phyloP scores from a whole-genome alignment of 2,888 invertebrate genomes.

The Diadegma fenestrale region DNA sequence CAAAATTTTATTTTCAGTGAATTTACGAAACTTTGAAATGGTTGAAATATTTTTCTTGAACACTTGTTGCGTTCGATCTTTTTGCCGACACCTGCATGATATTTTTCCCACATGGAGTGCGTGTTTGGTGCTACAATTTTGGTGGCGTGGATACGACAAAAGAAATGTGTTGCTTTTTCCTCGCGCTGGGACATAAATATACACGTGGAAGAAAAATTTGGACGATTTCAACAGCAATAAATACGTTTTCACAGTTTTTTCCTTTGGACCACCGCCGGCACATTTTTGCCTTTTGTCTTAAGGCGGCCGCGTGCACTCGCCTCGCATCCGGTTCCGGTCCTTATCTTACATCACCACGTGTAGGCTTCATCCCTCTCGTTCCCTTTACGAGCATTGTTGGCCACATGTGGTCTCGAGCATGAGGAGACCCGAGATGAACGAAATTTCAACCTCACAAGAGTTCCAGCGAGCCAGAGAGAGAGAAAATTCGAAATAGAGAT shows the following conservation, averaged over 20 bases:
- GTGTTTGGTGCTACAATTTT: constrained; percentile 64
- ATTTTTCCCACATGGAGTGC: constrained; percentile 13
- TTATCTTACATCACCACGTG: constrained; percentile 80
- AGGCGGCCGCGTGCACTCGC: constrained; percentile 44
- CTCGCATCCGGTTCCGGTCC: constrained; percentile 81
- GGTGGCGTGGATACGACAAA: constrained; percentile 59
- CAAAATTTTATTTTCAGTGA: too few relatives aligned
- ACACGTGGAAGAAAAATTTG: background rate
- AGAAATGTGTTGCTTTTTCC: constrained; percentile 51
- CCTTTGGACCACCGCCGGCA: constrained; percentile 58
- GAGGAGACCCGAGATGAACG: constrained; percentile 22
- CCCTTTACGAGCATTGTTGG: constrained; percentile 75
- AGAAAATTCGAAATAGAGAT: constrained; percentile 14
- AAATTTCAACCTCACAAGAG: background rate
- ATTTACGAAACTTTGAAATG: background rate
- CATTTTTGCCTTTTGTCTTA: constrained; percentile 75
- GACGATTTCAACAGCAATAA: background rate
- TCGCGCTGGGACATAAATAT: background rate
- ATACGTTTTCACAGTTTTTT: background rate
- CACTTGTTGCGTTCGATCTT: constrained; percentile 16
- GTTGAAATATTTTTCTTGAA: background rate
- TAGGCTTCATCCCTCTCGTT: constrained; percentile 59
- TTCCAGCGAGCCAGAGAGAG: constrained; percentile 15
- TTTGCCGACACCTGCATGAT: constrained; percentile 53
- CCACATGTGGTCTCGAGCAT: constrained; percentile 75